Evolutionary conservation across 1,140 invertebrate species (phyloP), one percentile per base, ranked within the genome.

Genomic region (Stegodyphus dumicola): DNA sequence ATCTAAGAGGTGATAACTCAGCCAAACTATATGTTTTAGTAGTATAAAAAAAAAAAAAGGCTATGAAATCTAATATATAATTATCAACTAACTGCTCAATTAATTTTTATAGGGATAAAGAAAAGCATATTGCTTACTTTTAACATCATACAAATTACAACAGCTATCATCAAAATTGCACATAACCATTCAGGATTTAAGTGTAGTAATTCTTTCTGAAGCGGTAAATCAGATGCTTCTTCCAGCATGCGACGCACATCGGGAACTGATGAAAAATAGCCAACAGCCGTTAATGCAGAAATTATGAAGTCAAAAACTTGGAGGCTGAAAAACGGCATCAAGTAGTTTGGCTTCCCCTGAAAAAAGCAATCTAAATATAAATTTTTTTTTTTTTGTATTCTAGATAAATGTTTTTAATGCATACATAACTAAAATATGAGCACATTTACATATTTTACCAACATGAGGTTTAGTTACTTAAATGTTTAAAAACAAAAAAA

Each of bases 281-380:
- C 95, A 83, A 95, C 94, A 52, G 95, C 94, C 6, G 94, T 95
- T 88, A 96, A 90, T 11, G 86, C 78, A 69, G 86, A 87, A 18
- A 87, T 77, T 15, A 87, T 83, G 91, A 96, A 96, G 91, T 96
- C 95, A 90, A 96, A 96, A 51, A 96, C 93, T 92, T 96, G 95
- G 5, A 96, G 92, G 88, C 95, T 96, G 91, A 97, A 96, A 91
- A 96, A 97, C 7, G 96, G 95, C 91, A 96, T 92, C 76, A 97
- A 90, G 90, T 95, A 95, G 0, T 94, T 94, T 0, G 95, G 94
- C 33, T 74, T 77, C 7, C 78, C 86, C 86, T 87, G 48, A n/a
- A 83, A 75, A 71, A 60, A 81, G 13, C 3, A 70, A 70, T 6
- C 33, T 70, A 18, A 70, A n/a, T 48, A 48, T 18, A 48, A 18